A percentile compares a stretch with the other conserved stretches of the same genome.
phyloP scores from a whole-genome alignment of 2,797 vertebrate genomes.

The Lindbergichthys nudifrons region DNA sequence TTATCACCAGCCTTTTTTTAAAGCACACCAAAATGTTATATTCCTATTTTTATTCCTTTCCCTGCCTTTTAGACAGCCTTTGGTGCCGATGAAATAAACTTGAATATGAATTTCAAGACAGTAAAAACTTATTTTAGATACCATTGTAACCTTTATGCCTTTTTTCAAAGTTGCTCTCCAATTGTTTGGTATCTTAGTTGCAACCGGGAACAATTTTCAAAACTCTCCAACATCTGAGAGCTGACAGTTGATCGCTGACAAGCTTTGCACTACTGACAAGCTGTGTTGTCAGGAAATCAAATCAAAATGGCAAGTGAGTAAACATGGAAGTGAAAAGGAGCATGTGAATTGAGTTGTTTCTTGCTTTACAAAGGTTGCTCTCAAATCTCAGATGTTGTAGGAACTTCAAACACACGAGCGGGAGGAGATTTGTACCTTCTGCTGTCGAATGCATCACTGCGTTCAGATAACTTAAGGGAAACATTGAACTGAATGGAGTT shows the following conservation, averaged over 20 bases:
- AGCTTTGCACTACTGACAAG: conserved; percentile 44
- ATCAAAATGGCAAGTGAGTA: conserved; percentile 38
- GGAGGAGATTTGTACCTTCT: conserved; percentile 15
- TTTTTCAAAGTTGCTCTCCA: conserved; percentile 19
- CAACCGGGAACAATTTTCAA: conserved; percentile 45
- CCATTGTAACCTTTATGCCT: conserved; percentile 3
- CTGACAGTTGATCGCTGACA: conserved; percentile 38
- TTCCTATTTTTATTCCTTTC: conserved; percentile 5
- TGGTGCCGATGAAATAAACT: conserved; percentile 12
- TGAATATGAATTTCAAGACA: conserved; percentile 8
- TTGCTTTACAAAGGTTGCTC: conserved; percentile 26
- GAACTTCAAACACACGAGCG: conserved; percentile 33
- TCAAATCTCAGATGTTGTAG: conserved; percentile 25
- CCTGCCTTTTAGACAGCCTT: conserved; percentile 5
- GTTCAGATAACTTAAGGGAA: conserved; percentile 39
- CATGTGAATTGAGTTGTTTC: conserved; percentile 24
- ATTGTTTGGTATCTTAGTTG: conserved; percentile 33
- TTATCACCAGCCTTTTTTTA: conserved; percentile 6
- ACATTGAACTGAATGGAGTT: conserved; percentile 11
- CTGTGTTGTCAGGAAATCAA: conserved; percentile 54
- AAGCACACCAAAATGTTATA: not conserved
- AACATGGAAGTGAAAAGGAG: conserved; percentile 45
- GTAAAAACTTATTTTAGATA: conserved; percentile 3
- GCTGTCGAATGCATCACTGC: conserved; percentile 17
- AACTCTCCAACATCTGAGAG: conserved; percentile 42